Conservation (phyloP, 2,888 invertebrate genomes). For the Limnephilus rhombicus region DNA sequence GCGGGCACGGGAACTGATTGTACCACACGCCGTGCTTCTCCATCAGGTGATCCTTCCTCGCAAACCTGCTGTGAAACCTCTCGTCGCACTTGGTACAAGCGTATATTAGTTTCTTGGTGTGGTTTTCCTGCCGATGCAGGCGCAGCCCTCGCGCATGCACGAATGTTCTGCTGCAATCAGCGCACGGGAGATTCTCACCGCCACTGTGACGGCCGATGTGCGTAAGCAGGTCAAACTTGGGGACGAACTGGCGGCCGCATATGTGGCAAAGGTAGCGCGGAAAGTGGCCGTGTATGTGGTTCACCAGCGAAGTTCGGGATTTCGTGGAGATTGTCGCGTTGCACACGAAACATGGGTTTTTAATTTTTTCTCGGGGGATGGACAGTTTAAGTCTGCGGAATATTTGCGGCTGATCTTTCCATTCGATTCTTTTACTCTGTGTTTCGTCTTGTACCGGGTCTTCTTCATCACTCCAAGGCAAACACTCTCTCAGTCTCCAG, state of each 20-base stretch:
- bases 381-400: background rate
- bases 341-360: background rate
- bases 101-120: background rate
- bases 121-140: background rate
- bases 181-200: background rate
- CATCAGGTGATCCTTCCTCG: constrained; percentile 4
- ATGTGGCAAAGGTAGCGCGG: constrained; percentile 16
- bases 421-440: background rate
- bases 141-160: background rate
- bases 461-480: background rate
- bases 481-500: background rate
- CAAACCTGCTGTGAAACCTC: constrained; percentile 9
- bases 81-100: constrained; percentile 12
- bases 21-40: constrained; percentile 34
- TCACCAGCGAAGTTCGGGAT: background rate
- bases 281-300: background rate
- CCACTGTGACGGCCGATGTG: background rate
- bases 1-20: background rate
- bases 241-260: background rate
- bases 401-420: constrained; percentile 3
- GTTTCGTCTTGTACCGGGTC: background rate
- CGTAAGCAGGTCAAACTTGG: background rate
- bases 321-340: background rate
- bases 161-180: background rate
- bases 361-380: constrained; percentile 3